Base-by-base conservation (phyloP, 1,140 invertebrate genomes). In the Psilanteris sp. region DNA sequence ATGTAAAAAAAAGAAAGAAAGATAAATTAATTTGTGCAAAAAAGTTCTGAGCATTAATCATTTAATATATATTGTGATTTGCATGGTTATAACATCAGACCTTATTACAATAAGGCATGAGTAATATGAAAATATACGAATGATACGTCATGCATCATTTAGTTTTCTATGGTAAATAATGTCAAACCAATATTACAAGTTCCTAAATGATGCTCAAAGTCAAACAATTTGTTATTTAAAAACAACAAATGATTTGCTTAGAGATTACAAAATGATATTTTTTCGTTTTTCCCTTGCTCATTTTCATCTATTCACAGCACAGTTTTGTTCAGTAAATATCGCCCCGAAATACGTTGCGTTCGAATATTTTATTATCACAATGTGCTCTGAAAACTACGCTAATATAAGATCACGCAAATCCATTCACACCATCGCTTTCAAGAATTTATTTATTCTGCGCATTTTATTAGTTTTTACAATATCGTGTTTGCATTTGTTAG, bases 311-410 rank as follows among this genome's bases (percentile, higher is more conserved):
- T 79, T 84, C 82, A 85, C 80, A 85, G 81, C 82, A 84, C 82
- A 74, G 70, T 84, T 75, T 79, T 66, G 77, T 72, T 75, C 50
- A 73, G 68, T 73, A 73, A 73, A 73, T 48, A 55, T 72, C 68
- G 68, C 68, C 57, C 54, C 68, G 43, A 9, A 41, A 72, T 55
- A 62, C 68, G 48, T 72, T 62, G 41, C 57, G 10, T 43, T 76
- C 73, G 59, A 78, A 77, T 75, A 62, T 79, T 36, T 75, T 81
- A 80, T 79, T 83, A 83, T 84, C 83, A 84, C 82, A 84, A 84
- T 81, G 79, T 80, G 61, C 52, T 43, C 71, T 44, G 52, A 52
- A 46, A 68, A 46, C 68, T 67, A 61, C 46, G 34, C 39, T 37
- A 68, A 46, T 77, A 26, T 32, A 79, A 54, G 54, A 67, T 37